Percentiles rank a stretch among this genome's conserved stretches.
Evolutionary conservation across 2,888 invertebrate species (phyloP).

Genomic region (Tetragonula carbonaria): DNA sequence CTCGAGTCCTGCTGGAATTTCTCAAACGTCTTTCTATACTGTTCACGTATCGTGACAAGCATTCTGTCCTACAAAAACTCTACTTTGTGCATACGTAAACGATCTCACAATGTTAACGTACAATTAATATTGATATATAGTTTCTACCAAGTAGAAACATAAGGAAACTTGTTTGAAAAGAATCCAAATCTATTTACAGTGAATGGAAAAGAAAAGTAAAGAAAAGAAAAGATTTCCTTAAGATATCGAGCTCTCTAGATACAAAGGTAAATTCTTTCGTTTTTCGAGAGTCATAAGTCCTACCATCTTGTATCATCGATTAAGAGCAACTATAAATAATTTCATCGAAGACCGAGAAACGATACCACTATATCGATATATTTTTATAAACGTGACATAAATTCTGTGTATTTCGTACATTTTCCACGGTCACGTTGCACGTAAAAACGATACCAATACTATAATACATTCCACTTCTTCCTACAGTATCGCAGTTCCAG

Average conservation of each 20-base stretch:
- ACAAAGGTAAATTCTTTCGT: conserved; percentile 1
- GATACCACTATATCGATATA: background rate
- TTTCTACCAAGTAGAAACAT: no score
- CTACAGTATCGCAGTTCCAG: background rate
- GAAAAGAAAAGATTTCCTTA: background rate
- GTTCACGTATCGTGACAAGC: no score
- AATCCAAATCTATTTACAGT: background rate
- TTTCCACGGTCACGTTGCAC: background rate
- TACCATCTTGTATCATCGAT: background rate
- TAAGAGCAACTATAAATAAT: background rate
- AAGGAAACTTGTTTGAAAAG: no score
- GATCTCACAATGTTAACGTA: background rate
- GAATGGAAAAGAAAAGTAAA: background rate
- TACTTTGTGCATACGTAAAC: background rate
- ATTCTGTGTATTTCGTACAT: no score
- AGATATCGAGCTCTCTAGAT: background rate
- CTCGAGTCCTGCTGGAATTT: background rate
- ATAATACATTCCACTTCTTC: background rate
- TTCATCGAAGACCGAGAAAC: background rate
- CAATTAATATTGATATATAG: no score
- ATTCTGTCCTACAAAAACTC: background rate
- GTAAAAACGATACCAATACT: no score
- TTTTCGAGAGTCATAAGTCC: background rate
- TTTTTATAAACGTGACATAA: background rate
- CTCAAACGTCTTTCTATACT: background rate